Evolutionary conservation across 2,888 invertebrate genomes (phyloP), one percentile per base, ranked within the genome.

Genomic region (Morpho helenor): DNA sequence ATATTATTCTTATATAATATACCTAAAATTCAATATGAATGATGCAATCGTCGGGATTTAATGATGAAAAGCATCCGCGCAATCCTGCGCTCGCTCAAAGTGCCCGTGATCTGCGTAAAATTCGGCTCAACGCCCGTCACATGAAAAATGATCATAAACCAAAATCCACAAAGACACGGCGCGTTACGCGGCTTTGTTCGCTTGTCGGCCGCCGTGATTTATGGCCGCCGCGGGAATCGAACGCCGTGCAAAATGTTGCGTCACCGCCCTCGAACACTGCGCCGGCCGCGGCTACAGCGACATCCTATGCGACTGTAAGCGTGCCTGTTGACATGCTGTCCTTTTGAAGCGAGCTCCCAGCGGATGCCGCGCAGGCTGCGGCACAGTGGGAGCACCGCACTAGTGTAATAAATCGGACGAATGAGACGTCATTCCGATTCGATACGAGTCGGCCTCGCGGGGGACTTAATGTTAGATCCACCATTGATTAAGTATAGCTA

Each of bases 371-470:
- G 43, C 72, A 62, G 53, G 31, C 71, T 81, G 73, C 74, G 76
- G 69, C 62, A 47, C 40, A 64, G 68, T 63, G 70, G 66, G 68
- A 65, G 64, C 69, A 70, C 73, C 79, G 67, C 75, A 79, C 70
- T 74, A 68, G 70, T 68, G 76, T 73, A 80, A 85, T 84, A 87
- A 85, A 86, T 85, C 79, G 84, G 77, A 82, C 74, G 84, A 87
- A 87, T 87, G 88, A 89, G 88, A 86, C 83, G 87, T 89, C 88
- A 85, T 77, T 75, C 72, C 77, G 79, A 89, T 89, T 89, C 85
- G 88, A 79, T 79, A 84, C 88, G 88, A 77, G 76, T 80, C 77
- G 79, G 73, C 69, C 64, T 75, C 76, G 77, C 74, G 82, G 82
- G 84, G 84, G 80, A 79, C 71, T 77, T 77, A 76, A 79, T 81